Evolutionary conservation across 2,797 vertebrate species (phyloP), one percentile per base, ranked within the genome.

Genomic region (Phylloscopus collybita): DNA sequence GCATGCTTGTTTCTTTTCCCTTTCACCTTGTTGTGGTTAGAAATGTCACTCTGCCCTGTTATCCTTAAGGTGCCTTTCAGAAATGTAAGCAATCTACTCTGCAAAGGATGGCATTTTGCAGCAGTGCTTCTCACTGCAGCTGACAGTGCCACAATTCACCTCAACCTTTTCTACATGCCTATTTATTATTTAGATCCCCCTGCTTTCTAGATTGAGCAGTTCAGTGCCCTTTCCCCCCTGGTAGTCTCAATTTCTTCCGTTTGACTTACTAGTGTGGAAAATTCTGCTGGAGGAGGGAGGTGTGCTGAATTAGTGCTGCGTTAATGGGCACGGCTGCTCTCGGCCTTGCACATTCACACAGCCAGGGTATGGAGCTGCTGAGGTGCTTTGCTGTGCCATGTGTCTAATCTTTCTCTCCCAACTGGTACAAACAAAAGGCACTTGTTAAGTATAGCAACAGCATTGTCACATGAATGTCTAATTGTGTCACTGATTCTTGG

Each of bases 361-460:
- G 29, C 69, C 67, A 45, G 81, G 57, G 7, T 8, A 14, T 2
- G 66, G 86, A 83, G 87, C 62, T 91, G 76, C 73, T 27, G 66
- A 89, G 87, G 50, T 87, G 75, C 75, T 94, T 82, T 72, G 59
- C 92, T 90, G 51, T 73, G 80, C 91, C 36, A 4, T 51, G 56
- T 26, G 75, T 10, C 6, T 91, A 56, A 66, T 86, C 82, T 61
- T 86, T 91, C 75, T 82, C 56, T 86, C 80, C 66, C 66, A 59
- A 15, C 59, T 4, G 14, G 60, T 66, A 42, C 62, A 80, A 90
- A 93, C 80, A 93, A 89, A 95, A 94, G 70, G 42, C 73, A 72
- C 66, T 88, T 93, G 72, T 93, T 89, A 87, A 87, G 73, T 88
- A 75, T 34, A 88, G 80, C 50, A 83, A 36, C 70, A 67, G 45